Conservation (phyloP, 2,888 invertebrate species). For the Rhorus exstirpatorius region DNA sequence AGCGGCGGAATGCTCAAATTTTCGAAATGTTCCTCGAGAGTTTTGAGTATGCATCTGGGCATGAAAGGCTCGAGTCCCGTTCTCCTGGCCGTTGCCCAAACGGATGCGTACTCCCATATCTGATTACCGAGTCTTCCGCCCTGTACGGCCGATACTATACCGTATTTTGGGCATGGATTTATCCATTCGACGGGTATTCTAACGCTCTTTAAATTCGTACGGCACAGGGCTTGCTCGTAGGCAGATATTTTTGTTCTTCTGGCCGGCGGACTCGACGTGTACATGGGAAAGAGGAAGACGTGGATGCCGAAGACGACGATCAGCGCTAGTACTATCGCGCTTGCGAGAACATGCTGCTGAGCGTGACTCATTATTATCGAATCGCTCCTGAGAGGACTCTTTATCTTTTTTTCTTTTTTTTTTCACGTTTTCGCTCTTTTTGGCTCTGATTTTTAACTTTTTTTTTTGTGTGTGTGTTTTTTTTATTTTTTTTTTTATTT, state of each 20-base stretch:
- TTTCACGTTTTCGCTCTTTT: constrained; percentile 52
- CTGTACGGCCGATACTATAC: constrained; percentile 83
- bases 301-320: constrained; percentile 88
- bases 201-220: constrained; percentile 84
- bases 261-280: constrained; percentile 85
- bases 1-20: constrained; percentile 87
- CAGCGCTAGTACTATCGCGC: constrained; percentile 88
- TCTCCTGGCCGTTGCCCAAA: constrained; percentile 84
- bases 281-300: constrained; percentile 88
- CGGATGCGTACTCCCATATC: constrained; percentile 85
- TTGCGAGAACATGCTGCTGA: constrained; percentile 88
- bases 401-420: constrained; percentile 54
- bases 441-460: constrained; percentile 35
- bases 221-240: constrained; percentile 88
- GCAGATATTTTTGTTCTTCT: constrained; percentile 86
- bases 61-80: constrained; percentile 84
- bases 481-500: constrained; percentile 32
- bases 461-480: too few relatives aligned
- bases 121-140: constrained; percentile 85
- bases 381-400: constrained; percentile 11
- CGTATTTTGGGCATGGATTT: constrained; percentile 81
- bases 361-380: constrained; percentile 86
- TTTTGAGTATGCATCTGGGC: constrained; percentile 86
- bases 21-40: constrained; percentile 87
- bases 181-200: constrained; percentile 84